Base-by-base conservation (phyloP, 2,797 vertebrate species). In the Falco naumanni region DNA sequence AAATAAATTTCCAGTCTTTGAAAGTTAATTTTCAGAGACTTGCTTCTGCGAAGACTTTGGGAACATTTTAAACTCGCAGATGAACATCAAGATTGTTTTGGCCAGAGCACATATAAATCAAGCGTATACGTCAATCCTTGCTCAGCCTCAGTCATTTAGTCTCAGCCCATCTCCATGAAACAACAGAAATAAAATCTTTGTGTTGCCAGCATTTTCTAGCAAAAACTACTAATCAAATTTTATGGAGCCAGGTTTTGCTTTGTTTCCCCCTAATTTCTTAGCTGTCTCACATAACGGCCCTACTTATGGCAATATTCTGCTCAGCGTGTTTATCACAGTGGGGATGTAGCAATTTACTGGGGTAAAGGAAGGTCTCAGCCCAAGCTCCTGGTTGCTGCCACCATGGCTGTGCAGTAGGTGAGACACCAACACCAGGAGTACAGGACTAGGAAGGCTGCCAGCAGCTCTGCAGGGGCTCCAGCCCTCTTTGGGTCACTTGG, bases 211-310 rank as follows among this genome's bases (percentile, higher is more conserved):
- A 41, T 37, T 93, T 91, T 82, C 77, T 15, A 74, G 39, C 54
- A 87, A 95, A 79, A 95, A 24, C 51, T 80, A 31, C 78, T 92
- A 71, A 94, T 89, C 64, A 37, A 60, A 85, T 95, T 91, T 87
- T 37, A 63, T 17, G n/a, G 72, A 88, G 60, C 64, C 79, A 64
- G 57, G 37, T 90, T 93, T 87, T 87, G 68, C 69, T 92, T 94
- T 80, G 75, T 80, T 92, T 87, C 76, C n/a, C 48, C 17, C 51
- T 93, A 63, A 89, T 82, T 84, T 92, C 39, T 88, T 65, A 24
- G 6, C 64, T 66, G 63, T 63, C 78, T 91, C 60, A 45, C 37
- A 29, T 12, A 82, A 95, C 6, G 29, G 60, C 29, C 39, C 68
- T 80, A 47, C 28, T 80, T 29, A 21, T 3, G 25, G 53, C 8